Conservation (phyloP, 2,113 vertebrate species). For the Merops nubicus region DNA sequence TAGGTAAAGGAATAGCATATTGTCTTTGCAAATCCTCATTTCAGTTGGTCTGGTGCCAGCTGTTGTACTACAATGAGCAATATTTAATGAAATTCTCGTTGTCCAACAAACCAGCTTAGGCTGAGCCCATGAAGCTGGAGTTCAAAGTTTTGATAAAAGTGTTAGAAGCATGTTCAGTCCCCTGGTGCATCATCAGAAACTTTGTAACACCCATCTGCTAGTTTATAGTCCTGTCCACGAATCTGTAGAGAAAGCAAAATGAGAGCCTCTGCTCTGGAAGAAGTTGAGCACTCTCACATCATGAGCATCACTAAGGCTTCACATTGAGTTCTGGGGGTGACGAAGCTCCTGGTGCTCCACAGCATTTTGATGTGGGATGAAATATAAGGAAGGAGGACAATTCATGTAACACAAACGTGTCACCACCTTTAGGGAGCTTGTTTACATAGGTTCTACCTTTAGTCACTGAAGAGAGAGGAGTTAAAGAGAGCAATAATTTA, state of each 20-base stretch:
- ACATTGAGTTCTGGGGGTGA: background rate
- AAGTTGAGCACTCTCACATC: background rate
- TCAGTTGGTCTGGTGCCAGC: background rate
- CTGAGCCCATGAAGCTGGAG: background rate
- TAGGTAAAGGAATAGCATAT: background rate
- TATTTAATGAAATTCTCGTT: background rate
- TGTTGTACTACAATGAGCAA: background rate
- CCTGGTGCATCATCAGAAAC: background rate
- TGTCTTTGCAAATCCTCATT: background rate
- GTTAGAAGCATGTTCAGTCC: background rate
- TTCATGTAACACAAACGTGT: background rate
- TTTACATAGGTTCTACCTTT: background rate
- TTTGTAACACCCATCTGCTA: background rate
- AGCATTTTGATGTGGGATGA: background rate
- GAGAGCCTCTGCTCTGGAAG: background rate
- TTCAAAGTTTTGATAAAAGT: background rate
- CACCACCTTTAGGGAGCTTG: background rate
- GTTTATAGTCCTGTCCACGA: background rate
- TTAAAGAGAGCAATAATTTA: background rate
- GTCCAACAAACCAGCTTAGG: background rate
- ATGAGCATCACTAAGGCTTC: background rate
- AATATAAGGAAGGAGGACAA: background rate
- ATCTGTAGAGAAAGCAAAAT: background rate
- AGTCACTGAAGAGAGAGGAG: background rate
- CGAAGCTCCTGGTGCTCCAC: background rate